Percentiles rank a stretch among this genome's conserved stretches.
phyloP scores from a whole-genome alignment of 2,113 vertebrate genomes.

The Polypterus senegalus region DNA sequence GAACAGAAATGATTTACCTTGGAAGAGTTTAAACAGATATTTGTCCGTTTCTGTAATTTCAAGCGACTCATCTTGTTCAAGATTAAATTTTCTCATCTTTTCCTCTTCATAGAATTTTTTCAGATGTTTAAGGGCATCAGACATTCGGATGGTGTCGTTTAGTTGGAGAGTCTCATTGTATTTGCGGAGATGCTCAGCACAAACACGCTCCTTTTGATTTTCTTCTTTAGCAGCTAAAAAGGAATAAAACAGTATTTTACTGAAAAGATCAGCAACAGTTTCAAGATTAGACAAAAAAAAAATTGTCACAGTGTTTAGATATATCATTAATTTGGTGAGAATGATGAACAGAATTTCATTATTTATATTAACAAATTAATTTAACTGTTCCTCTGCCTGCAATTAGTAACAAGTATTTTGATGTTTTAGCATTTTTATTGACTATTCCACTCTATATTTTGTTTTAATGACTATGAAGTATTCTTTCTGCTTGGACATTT shows the following conservation, averaged over 20 bases:
- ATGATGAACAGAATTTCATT: too few species aligned
- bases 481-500: too few species aligned
- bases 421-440: too few species aligned
- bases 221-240: constrained; percentile 68
- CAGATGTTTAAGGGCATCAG: constrained; percentile 71
- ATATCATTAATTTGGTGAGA: too few species aligned
- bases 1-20: constrained; percentile 46
- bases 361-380: too few species aligned
- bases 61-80: constrained; percentile 41
- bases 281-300: too few species aligned
- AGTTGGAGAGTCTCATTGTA: constrained; percentile 84
- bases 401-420: too few species aligned
- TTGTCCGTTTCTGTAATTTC: constrained; percentile 64
- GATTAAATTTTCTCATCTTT: constrained; percentile 52
- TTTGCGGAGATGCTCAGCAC: constrained; percentile 74
- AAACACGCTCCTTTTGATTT: constrained; percentile 67
- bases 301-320: too few species aligned
- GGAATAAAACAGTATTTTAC: background rate
- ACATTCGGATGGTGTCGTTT: constrained; percentile 79
- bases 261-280: too few species aligned
- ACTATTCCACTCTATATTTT: too few species aligned
- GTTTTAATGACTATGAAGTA: too few species aligned
- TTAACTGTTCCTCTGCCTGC: too few species aligned
- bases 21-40: constrained; percentile 71
- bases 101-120: constrained; percentile 66